A percentile compares a stretch with the other conserved stretches of the same genome.
phyloP scores from a whole-genome alignment of 2,113 vertebrate species.

The Saguinus imperator region DNA sequence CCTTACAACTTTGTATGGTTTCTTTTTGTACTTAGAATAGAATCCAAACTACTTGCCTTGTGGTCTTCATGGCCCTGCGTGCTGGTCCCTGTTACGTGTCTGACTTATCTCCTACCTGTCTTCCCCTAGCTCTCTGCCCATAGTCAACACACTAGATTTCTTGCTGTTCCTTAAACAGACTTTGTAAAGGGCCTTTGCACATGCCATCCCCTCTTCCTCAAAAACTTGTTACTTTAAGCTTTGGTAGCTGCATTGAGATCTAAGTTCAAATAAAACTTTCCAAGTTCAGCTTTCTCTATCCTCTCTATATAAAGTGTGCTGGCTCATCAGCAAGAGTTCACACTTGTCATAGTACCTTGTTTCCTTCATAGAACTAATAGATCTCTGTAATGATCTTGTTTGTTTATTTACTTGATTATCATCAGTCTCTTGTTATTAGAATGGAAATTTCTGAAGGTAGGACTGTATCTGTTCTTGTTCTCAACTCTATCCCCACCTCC shows the following conservation, averaged over 20 bases:
- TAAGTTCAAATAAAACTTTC: not conserved
- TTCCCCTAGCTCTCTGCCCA: not conserved
- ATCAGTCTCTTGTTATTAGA: not conserved
- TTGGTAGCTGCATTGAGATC: not conserved
- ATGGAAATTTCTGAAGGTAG: slow-evolving; percentile 1
- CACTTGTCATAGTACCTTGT: not conserved
- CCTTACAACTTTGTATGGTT: not conserved
- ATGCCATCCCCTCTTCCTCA: not conserved
- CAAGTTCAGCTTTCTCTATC: not conserved
- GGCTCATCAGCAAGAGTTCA: not conserved
- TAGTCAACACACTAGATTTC: not conserved
- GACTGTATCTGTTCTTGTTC: not conserved
- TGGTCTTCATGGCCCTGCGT: not conserved
- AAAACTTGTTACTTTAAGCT: not conserved
- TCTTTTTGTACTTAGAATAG: not conserved
- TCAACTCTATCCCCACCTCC: not conserved
- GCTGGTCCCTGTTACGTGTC: not conserved
- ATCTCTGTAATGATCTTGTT: not conserved
- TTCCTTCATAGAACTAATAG: not conserved
- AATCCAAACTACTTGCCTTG: not conserved
- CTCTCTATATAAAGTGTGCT: not conserved
- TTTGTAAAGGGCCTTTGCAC: not conserved
- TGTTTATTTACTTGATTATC: not conserved
- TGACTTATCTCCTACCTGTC: not conserved
- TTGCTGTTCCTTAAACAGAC: not conserved